Conservation (phyloP, 2,888 invertebrate genomes). For the Choristoneura rosaceana region DNA sequence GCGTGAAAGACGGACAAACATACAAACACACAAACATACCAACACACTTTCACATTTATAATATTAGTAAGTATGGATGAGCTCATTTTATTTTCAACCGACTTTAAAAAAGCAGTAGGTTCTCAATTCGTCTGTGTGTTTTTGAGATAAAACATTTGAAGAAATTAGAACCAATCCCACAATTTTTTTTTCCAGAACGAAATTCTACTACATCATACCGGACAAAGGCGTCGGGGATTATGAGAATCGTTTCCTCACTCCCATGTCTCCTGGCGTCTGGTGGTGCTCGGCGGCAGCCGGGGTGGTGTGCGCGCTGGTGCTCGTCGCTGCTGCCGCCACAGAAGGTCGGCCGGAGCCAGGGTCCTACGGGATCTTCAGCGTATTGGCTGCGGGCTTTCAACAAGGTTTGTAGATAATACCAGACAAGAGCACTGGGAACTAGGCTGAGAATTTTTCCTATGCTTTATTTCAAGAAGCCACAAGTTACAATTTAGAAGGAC, state of each 20-base stretch:
- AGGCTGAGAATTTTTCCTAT: too few species aligned
- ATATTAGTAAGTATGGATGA: too few species aligned
- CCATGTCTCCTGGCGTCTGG: slow-evolving; percentile 78
- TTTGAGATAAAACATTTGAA: too few species aligned
- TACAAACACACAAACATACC: too few species aligned
- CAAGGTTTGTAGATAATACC: slow-evolving; percentile 58
- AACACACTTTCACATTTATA: too few species aligned
- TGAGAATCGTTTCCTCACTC: slow-evolving; percentile 78
- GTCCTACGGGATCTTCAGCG: slow-evolving; percentile 67
- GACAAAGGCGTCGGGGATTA: slow-evolving; percentile 72
- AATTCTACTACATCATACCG: slow-evolving; percentile 75
- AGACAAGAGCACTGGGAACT: too few species aligned
- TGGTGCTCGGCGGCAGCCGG: slow-evolving; percentile 62
- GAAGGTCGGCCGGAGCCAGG: slow-evolving; percentile 64
- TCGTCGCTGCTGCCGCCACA: slow-evolving; percentile 64
- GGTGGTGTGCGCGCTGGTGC: slow-evolving; percentile 60
- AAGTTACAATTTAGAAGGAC: too few species aligned
- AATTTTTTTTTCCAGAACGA: slow-evolving; percentile 61
- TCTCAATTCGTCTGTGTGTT: too few species aligned
- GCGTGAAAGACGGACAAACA: too few species aligned
- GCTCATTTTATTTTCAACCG: too few species aligned
- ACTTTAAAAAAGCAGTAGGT: too few species aligned
- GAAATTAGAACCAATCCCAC: neutral
- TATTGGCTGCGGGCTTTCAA: slow-evolving; percentile 73
- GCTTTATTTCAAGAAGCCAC: too few species aligned